Evolutionary conservation across 1,140 invertebrate species (phyloP), one percentile per base, ranked within the genome.

Genomic region (Drosophila quadrilineata): DNA sequence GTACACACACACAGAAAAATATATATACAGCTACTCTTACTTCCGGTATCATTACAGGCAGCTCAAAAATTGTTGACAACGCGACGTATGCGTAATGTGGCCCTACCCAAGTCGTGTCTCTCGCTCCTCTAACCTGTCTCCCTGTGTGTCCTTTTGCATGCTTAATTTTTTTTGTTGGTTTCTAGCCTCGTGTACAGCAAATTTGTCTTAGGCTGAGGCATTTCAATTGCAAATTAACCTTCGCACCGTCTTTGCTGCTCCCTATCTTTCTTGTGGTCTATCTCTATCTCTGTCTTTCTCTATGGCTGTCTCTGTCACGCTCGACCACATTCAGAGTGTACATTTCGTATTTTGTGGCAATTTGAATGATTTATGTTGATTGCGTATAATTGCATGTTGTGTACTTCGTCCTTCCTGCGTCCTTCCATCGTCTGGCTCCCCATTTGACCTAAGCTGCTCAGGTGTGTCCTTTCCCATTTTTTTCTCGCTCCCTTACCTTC

Each of bases 331-430:
- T 53, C 57, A 49, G 38, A 60, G 64, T 53, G 57, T 67, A 67
- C 57, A 67, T 67, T 67, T 62, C 54, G 45, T 52, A 53, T 65
- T 52, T 48, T 67, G 56, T 38, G 76, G 77, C 76, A 82, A 82
- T 84, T 82, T 82, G 77, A 82, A 82, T 82, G 76, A 82, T 82
- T 82, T 82, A 82, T 82, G 76, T 82, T 82, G 76, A 82, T 82
- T 82, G 76, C 76, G 76, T 82, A 84, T 82, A 82, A 82, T 82
- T 82, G 76, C 77, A 82, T 84, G 76, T 82, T 80, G 67, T 72
- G 62, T 75, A 48, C 72, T 59, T 56, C 69, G 50, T 68, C 52
- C 57, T 46, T 68, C 40, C 43, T 3, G 16, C 38, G 12, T 67
- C 38, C 60, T 22, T n/a, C n/a, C n/a, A n/a, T n/a, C n/a, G n/a